Percentiles rank a stretch among this genome's conserved stretches.
These are phyloP conservation scores for Jordanella pulchra DNA, from an alignment of 2,797 vertebrate species.

Conservation along the genomic window DNA sequence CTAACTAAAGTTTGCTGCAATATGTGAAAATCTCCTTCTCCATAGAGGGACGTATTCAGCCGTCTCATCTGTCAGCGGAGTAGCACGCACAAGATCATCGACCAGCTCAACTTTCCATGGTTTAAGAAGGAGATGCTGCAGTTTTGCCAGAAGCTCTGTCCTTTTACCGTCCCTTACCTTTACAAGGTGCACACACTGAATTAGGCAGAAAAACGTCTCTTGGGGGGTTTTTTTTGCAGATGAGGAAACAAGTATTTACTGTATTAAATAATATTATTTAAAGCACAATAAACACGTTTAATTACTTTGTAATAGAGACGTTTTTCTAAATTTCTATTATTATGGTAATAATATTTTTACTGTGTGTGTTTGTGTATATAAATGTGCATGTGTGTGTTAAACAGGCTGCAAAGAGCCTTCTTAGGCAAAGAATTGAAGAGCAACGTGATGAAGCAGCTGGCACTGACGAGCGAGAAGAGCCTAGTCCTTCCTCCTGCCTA, in stretches of 20 bases:
- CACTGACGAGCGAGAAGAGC: constrained; percentile 2
- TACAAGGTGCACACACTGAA: constrained; percentile 57
- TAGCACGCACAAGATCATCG: constrained; percentile 57
- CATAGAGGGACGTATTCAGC: constrained; percentile 64
- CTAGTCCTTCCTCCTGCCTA: not conserved
- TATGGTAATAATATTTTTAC: too few species aligned
- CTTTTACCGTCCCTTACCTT: constrained; percentile 66
- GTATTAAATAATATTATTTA: not conserved
- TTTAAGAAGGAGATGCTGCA: constrained; percentile 74
- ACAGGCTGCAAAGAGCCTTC: constrained; percentile 61
- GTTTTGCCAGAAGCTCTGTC: constrained; percentile 67
- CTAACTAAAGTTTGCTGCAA: too few species aligned
- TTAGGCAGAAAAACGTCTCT: not conserved
- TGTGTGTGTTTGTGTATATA: not conserved
- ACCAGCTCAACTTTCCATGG: constrained; percentile 53
- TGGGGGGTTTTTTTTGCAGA: not conserved
- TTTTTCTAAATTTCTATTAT: not conserved
- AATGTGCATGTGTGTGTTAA: constrained; percentile 6
- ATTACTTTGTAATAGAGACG: not conserved
- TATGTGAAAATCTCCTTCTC: constrained; percentile 16
- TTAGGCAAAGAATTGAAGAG: constrained; percentile 20
- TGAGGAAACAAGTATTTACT: not conserved
- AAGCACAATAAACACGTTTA: not conserved
- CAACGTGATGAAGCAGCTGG: not conserved
- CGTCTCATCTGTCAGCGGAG: constrained; percentile 60